These are phyloP conservation scores for Cynopterus sphinx DNA, from an alignment of 2,797 vertebrate genomes.

Conservation along the genomic window DNA sequence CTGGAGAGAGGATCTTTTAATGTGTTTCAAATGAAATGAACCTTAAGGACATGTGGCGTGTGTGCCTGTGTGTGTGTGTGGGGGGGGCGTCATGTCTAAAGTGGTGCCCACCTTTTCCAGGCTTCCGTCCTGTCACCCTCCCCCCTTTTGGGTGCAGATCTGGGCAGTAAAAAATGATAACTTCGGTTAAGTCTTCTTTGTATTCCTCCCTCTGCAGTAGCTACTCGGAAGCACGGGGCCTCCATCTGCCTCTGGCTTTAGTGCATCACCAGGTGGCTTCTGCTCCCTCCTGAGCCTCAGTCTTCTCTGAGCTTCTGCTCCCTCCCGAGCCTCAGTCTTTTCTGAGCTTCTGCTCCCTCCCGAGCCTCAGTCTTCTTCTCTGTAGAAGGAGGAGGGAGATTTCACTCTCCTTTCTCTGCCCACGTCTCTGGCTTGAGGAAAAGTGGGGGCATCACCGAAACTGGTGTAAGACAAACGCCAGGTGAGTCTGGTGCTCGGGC, in stretches of 20 bases:
- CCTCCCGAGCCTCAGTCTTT: background rate
- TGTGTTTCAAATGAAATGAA: background rate
- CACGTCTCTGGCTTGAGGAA: background rate
- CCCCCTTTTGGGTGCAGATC: background rate
- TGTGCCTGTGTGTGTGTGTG: accelerated
- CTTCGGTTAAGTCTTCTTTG: background rate
- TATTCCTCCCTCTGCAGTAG: background rate
- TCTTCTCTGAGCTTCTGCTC: background rate
- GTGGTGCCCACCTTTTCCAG: background rate
- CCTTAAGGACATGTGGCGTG: background rate
- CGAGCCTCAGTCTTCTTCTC: background rate
- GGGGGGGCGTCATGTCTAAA: background rate
- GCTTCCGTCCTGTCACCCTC: background rate
- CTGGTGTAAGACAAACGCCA: background rate
- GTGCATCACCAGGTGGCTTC: background rate
- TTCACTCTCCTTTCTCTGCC: background rate
- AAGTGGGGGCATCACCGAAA: background rate
- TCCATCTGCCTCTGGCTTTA: background rate
- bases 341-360: background rate
- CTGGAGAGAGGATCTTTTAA: background rate
- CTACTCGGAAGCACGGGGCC: background rate
- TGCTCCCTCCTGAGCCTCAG: background rate
- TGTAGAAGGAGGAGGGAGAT: background rate
- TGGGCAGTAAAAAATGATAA: background rate
- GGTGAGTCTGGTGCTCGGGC: no score